Base-by-base conservation (phyloP, 2,888 invertebrate species). In the Melangyna quadrimaculata region DNA sequence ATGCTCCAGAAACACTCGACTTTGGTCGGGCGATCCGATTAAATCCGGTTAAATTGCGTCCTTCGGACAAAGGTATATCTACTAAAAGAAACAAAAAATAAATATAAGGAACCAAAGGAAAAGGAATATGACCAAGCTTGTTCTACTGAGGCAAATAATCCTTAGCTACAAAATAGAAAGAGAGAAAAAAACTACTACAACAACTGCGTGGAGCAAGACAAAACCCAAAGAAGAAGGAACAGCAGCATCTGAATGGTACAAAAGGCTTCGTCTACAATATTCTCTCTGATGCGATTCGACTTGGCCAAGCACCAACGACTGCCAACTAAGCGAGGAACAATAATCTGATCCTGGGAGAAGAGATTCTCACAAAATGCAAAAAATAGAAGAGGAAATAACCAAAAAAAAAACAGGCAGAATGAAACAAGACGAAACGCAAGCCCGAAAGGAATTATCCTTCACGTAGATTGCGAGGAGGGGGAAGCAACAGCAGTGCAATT, bases 401-500 rank as follows among this genome's bases (percentile, higher is more conserved):
- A 35, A 57, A 17, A 77, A 57, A 12, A 12, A 22, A 35, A 72
- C 57, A 40, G 17, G 17, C 32, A 32, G n/a, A 77, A 61, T 24
- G 12, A 51, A 77, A 27, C 67, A 77, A 80, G 69, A 80, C 82
- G 63, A 79, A 79, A 71, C 80, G 59, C 57, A 81, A 79, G 63
- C 81, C 86, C 80, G 59, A 79, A 75, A 72, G 79, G 86, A 86
- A 86, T 86, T 86, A 86, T 86, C 86, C 81, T 78, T 81, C 71
- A 65, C 51, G 67, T 53, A 61, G 51, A 67, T 19, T 45, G 69
- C 0, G 6, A n/a, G n/a, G n/a, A n/a, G 17, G 17, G 17, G 22
- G 55, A 40, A 82, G 29, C 71, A 83, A 53, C 53, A 77, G 59
- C 75, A 75, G 72, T 40, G 27, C 59, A 89, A 89, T 89, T 89